A percentile compares a stretch with the other conserved stretches of the same genome.
Conservation (phyloP, 2,797 vertebrate genomes). For the Poecilia wingei region DNA sequence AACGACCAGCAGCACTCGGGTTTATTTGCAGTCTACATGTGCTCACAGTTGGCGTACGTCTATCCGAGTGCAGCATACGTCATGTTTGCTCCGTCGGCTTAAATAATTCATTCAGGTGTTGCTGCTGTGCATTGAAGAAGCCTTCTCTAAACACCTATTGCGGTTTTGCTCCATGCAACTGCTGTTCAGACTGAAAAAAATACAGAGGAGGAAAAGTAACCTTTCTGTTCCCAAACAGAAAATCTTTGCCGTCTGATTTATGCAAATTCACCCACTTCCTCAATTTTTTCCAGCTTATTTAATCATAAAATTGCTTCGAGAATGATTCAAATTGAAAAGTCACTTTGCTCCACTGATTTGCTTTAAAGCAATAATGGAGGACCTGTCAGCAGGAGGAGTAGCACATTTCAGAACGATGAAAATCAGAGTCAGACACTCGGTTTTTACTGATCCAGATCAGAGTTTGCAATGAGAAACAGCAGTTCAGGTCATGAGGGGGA, state of each 20-base stretch:
- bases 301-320: slow-evolving; percentile 44
- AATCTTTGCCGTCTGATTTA: slow-evolving; percentile 37
- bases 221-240: slow-evolving; percentile 18
- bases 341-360: slow-evolving; percentile 46
- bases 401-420: slow-evolving; percentile 11
- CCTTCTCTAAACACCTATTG: slow-evolving; percentile 38
- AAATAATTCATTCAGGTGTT: slow-evolving; percentile 64
- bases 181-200: slow-evolving; percentile 11
- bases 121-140: slow-evolving; percentile 53
- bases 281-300: slow-evolving; percentile 33
- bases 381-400: slow-evolving; percentile 23
- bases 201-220: slow-evolving; percentile 20
- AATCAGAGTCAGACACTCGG: slow-evolving; percentile 16
- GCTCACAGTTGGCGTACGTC: slow-evolving; percentile 19
- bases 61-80: slow-evolving; percentile 32
- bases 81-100: slow-evolving; percentile 41
- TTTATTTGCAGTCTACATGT: slow-evolving; percentile 8
- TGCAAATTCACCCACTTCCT: slow-evolving; percentile 10
- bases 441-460: slow-evolving; percentile 37
- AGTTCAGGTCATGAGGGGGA: slow-evolving; percentile 27
- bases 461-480: slow-evolving; percentile 13
- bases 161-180: slow-evolving; percentile 37
- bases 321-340: slow-evolving; percentile 35
- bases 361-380: slow-evolving; percentile 37
- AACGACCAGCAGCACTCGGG: slow-evolving; percentile 11